Evolutionary conservation across 2,113 vertebrate genomes (phyloP), one percentile per base, ranked within the genome.

Genomic region (Paralichthys olivaceus): DNA sequence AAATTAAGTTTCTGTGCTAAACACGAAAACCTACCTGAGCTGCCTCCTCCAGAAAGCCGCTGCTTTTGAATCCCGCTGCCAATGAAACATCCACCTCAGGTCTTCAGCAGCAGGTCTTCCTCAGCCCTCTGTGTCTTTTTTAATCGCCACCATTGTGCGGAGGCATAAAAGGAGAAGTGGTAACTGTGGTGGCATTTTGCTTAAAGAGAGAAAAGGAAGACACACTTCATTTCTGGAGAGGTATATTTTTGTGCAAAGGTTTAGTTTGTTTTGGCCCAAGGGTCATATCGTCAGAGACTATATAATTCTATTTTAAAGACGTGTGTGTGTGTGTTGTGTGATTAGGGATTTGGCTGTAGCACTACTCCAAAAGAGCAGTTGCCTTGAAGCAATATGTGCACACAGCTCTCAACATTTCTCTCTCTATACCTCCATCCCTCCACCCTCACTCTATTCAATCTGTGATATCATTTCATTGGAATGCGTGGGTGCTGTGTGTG

Each of bases 311-410:
- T 79, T 84, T 87, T 51, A 29, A 65, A 62, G 17, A 58, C 57
- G 40, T 61, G 34, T 83, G 72, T 83, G 74, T 76, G 59, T 75
- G 59, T 86, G 63, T 57, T 58, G 67, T 57, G 64, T 75, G 75
- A 28, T 79, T 70, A 4, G 67, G 74, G 74, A 79, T 76, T 83
- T 90, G 80, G 87, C 81, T 79, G 72, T 37, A 82, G 71, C 68
- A 15, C 22, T 69, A 62, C 73, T 77, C 72, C 19, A 82, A 86
- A 91, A 81, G 89, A 91, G 70, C 86, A 89, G 82, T 84, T 85
- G 83, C 87, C 81, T 84, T 57, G 34, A 79, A 88, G 92, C 89
- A 84, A 89, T 89, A 86, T 88, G 79, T 76, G 75, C 82, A 57
- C 65, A 65, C 67, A 74, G 68, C 32, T 72, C 72, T 65, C 76